Evolutionary conservation across 2,113 vertebrate genomes (phyloP), one percentile per base, ranked within the genome.

Genomic region (Pungitius pungitius): DNA sequence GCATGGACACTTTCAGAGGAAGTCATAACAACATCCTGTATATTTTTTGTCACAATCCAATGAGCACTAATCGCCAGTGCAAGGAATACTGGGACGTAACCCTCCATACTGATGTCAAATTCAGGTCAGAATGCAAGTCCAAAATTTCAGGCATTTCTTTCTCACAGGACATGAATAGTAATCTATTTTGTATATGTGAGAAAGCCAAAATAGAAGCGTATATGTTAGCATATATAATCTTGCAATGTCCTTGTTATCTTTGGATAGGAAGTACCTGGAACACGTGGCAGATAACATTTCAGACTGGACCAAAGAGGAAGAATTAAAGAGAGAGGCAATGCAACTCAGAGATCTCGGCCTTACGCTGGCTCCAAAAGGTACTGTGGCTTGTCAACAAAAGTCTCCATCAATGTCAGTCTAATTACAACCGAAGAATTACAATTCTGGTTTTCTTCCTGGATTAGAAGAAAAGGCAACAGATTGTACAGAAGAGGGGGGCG

Each of bases 31-130:
- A 95, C 61, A 92, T 93, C 6, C 66, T 96, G 22, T 94, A 97
- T 24, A 3, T 98, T 59, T 88, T 96, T 59, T 95, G 97, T 78
- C 97, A 99, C 86, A 97, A 96, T 85, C 97, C 96, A 58, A 95
- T 96, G 94, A 95, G 94, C 82, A 42, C 51, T 1, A 45, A 92
- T 27, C 89, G 62, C 33, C 89, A 93, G 51, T 94, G 90, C 58
- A 87, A 81, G n/a, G 94, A 97, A 73, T 76, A 82, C 17, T 99
- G 97, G 97, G 81, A 93, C 27, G 57, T 87, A 58, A 86, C 90
- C 22, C 89, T 99, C 42, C 96, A 98, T 82, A 96, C 96, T 12
- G 86, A 98, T 40, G 94, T 97, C 77, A 93, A 95, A 75, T 97
- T 99, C 94, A 96, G 97, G 97, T 99, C 30, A 75, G 81, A 66